Conservation (phyloP, 2,113 vertebrate genomes). For the Oplegnathus fasciatus region DNA sequence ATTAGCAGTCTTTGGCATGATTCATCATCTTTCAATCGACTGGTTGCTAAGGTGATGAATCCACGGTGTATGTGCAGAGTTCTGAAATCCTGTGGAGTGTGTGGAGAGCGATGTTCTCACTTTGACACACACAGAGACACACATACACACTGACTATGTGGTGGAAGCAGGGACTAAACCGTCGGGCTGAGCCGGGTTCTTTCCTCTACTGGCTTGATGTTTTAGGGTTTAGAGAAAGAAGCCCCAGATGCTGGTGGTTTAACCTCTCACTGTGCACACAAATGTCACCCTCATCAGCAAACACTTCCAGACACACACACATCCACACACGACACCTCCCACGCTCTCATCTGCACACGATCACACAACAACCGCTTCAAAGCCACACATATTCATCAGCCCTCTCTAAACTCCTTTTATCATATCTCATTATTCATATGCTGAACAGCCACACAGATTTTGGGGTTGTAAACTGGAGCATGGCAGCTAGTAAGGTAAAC, state of each 20-base stretch:
- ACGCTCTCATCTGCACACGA: constrained; percentile 79
- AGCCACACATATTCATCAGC: constrained; percentile 79
- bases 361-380: constrained; percentile 77
- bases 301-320: constrained; percentile 55
- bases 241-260: constrained; percentile 67
- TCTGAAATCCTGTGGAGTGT: constrained; percentile 67
- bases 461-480: constrained; percentile 33
- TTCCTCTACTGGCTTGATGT: constrained; percentile 32
- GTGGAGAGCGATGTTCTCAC: constrained; percentile 55
- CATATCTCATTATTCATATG: constrained; percentile 76
- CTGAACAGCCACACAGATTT: constrained; percentile 63
- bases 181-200: constrained; percentile 23
- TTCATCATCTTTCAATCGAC: constrained; percentile 80
- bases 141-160: constrained; percentile 22
- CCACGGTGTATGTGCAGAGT: constrained; percentile 65
- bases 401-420: constrained; percentile 74
- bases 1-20: constrained; percentile 77
- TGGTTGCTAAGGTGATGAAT: constrained; percentile 82
- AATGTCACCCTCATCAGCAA: constrained; percentile 72
- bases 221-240: constrained; percentile 46
- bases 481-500: constrained; percentile 15
- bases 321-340: constrained; percentile 68
- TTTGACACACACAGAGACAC: constrained; percentile 52
- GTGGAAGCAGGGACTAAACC: constrained; percentile 23
- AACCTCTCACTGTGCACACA: constrained; percentile 68